Evolutionary conservation across 2,888 invertebrate species (phyloP), one percentile per base, ranked within the genome.

Genomic region (Cantharis flavilabris): DNA sequence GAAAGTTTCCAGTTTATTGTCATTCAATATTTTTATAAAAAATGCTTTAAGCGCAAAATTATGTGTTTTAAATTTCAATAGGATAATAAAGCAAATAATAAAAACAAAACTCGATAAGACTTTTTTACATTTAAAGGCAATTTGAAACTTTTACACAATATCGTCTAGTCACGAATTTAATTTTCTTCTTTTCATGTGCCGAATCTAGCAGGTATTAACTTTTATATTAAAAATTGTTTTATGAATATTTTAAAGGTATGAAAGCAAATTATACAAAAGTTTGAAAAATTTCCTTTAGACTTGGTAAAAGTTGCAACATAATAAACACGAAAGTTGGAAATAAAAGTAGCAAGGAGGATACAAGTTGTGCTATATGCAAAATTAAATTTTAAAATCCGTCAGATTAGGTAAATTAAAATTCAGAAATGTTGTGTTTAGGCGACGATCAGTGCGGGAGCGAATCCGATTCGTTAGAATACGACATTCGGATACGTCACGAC

Each of bases 161-260:
- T 75, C 70, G 70, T 70, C 75, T 33, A 67, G 71, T 75, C 75
- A 75, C 75, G 75, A 75, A 70, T 75, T 75, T 75, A 75, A 75
- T 75, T 75, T 75, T 64, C 75, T 20, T 71, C 70, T 30, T 71
- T 64, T 64, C 69, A 70, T 75, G 75, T 71, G 70, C 64, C 63
- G 70, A 73, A 70, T 65, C 20, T 26, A 20, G 16, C 65, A 67
- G 26, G 65, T 70, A 75, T 75, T 75, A 75, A 71, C 70, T 70
- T 75, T 75, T 75, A 70, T 75, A 75, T 75, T 75, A 75, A 75
- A 73, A 75, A 75, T 71, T 70, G 75, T 75, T 75, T 64, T 75
- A 75, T 75, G 75, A 75, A 75, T 75, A 75, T 75, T 62, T 75
- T 75, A 75, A 63, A 49, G 64, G 64, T 30, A 16, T 70, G 70